These are phyloP conservation scores for Agrypnia vestita DNA, from an alignment of 1,140 invertebrate genomes.

Conservation along the genomic window DNA sequence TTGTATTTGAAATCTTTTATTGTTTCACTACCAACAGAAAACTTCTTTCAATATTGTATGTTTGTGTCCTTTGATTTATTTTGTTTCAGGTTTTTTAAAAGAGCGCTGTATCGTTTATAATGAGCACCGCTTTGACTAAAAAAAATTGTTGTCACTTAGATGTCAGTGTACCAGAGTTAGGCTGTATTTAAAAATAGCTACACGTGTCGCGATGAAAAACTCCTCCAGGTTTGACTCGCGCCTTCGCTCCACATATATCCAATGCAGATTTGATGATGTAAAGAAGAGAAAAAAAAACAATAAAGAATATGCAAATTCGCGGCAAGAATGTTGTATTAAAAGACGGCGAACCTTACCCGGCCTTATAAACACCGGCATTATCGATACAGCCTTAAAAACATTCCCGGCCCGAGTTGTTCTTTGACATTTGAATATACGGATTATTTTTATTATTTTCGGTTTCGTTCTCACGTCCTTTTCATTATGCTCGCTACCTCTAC, in stretches of 20 bases:
- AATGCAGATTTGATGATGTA: slow-evolving; percentile 35
- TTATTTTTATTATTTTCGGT: slow-evolving; percentile 42
- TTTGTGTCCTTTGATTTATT: no score
- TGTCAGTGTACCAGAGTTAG: no score
- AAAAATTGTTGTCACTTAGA: no score
- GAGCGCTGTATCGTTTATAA: no score
- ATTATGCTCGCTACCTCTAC: slow-evolving; percentile 28
- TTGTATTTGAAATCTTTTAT: no score
- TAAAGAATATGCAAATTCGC: slow-evolving; percentile 27
- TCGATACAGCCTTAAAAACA: slow-evolving; percentile 37
- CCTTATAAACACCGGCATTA: slow-evolving; percentile 43
- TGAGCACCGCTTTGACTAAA: no score
- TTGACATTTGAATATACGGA: slow-evolving; percentile 37
- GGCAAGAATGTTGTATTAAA: slow-evolving; percentile 33
- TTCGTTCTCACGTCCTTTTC: slow-evolving; percentile 37
- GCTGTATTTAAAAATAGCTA: no score
- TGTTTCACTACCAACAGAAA: no score
- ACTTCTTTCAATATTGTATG: no score
- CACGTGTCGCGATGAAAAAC: no score
- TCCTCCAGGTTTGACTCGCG: no score
- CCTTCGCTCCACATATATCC: slow-evolving; percentile 2
- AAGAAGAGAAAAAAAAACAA: slow-evolving; percentile 23
- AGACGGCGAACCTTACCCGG: slow-evolving; percentile 29
- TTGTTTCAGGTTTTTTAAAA: no score
- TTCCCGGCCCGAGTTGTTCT: slow-evolving; percentile 23